phyloP scores from a whole-genome alignment of 2,888 invertebrate species.

The Drosophila neonasuta region DNA sequence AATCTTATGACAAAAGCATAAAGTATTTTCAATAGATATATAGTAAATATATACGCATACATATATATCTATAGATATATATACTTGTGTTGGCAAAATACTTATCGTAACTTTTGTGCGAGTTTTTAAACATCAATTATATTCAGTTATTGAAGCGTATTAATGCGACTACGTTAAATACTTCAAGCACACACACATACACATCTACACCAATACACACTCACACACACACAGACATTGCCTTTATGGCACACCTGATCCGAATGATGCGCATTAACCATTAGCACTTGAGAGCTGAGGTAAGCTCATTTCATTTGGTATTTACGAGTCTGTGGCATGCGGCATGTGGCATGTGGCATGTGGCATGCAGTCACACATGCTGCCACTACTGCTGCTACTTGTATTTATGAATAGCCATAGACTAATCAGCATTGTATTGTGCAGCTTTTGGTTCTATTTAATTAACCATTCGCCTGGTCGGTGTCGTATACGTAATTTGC shows the following conservation, averaged over 20 bases:
- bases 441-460: slow-evolving; percentile 30
- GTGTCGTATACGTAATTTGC: slow-evolving; percentile 55
- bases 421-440: slow-evolving; percentile 53
- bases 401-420: slow-evolving; percentile 31
- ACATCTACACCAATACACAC: not conserved
- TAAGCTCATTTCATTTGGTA: slow-evolving; percentile 39
- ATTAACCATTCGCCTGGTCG: slow-evolving; percentile 46
- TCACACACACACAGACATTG: slow-evolving; percentile 6
- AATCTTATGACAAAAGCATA: slow-evolving; percentile 63
- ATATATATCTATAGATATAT: slow-evolving; percentile 7
- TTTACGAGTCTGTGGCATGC: slow-evolving; percentile 41
- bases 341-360: slow-evolving; percentile 22
- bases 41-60: slow-evolving; percentile 17
- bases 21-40: slow-evolving; percentile 50
- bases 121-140: slow-evolving; percentile 71
- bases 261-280: slow-evolving; percentile 46
- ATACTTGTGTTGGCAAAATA: slow-evolving; percentile 32
- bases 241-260: slow-evolving; percentile 41
- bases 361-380: slow-evolving; percentile 1
- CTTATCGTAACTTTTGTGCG: slow-evolving; percentile 68
- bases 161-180: slow-evolving; percentile 62
- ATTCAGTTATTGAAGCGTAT: slow-evolving; percentile 68
- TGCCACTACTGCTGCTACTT: too few species aligned
- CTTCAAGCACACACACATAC: slow-evolving; percentile 3
- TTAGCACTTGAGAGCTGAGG: slow-evolving; percentile 33